Evolutionary conservation across 2,113 vertebrate species (phyloP).

Genomic region (Pachycephala philippinensis): DNA sequence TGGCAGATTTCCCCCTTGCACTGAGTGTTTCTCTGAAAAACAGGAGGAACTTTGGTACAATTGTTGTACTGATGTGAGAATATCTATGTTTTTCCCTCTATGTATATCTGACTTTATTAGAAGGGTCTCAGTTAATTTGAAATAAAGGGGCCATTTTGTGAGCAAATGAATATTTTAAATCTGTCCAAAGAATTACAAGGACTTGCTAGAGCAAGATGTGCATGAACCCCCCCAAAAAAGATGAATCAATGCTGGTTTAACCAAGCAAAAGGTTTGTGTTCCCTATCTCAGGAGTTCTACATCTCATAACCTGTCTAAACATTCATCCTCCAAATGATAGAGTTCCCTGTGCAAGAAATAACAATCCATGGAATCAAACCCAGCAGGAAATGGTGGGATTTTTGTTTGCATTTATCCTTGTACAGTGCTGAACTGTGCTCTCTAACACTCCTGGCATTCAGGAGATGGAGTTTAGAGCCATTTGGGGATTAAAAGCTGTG

Average conservation of each 20-base stretch:
- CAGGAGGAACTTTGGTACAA: background rate
- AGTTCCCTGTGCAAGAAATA: background rate
- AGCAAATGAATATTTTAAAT: background rate
- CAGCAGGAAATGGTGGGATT: background rate
- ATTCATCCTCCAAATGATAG: background rate
- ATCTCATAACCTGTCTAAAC: background rate
- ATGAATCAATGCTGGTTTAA: background rate
- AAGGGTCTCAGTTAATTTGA: background rate
- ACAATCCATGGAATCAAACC: background rate
- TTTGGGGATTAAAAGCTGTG: background rate
- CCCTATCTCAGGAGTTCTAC: background rate
- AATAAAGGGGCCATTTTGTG: background rate
- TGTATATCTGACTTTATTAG: background rate
- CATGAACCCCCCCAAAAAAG: background rate
- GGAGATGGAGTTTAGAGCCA: background rate
- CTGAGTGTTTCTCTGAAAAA: background rate
- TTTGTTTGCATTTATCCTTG: background rate
- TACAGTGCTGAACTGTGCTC: background rate
- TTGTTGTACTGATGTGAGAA: too few relatives aligned
- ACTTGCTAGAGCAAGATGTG: background rate
- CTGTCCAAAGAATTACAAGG: background rate
- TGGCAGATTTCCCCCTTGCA: background rate
- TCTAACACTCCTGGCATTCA: background rate
- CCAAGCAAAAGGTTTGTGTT: background rate
- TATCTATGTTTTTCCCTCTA: accelerated